phyloP scores from a whole-genome alignment of 2,797 vertebrate species.

The Anolis apletophallus region DNA sequence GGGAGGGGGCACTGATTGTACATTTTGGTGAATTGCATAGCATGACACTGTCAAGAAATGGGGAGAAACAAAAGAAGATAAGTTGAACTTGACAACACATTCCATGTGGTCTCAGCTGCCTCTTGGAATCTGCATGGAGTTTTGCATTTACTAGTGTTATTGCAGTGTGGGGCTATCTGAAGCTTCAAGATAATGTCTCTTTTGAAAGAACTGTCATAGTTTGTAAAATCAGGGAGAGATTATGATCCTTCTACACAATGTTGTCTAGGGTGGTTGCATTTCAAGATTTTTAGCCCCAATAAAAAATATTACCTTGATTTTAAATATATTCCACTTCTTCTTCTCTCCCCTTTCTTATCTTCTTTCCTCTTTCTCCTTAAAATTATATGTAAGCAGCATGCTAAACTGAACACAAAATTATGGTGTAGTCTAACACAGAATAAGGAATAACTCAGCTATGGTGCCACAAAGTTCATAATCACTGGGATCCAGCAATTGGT shows the following conservation, averaged over 20 bases:
- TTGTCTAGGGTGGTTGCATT: background rate
- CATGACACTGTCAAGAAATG: background rate
- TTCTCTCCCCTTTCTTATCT: background rate
- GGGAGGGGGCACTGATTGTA: background rate
- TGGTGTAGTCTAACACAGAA: background rate
- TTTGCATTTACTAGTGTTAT: slow-evolving; percentile 22
- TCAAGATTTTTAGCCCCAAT: background rate
- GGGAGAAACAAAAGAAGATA: slow-evolving; percentile 21
- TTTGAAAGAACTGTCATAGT: background rate
- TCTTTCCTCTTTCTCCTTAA: background rate
- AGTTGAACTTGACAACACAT: background rate
- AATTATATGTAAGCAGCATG: background rate
- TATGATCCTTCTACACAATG: background rate
- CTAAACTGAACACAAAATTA: background rate
- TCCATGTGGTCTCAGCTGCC: background rate
- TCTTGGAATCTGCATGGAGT: background rate
- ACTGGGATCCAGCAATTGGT: background rate
- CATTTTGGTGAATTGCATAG: slow-evolving; percentile 15
- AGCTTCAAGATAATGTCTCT: background rate
- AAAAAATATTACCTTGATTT: too few relatives aligned
- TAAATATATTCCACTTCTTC: background rate
- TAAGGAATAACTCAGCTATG: background rate
- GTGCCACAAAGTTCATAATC: background rate
- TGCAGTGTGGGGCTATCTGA: background rate
- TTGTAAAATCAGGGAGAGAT: background rate